Conservation (phyloP, 2,797 vertebrate species). For the Rousettus madagascariensis region DNA sequence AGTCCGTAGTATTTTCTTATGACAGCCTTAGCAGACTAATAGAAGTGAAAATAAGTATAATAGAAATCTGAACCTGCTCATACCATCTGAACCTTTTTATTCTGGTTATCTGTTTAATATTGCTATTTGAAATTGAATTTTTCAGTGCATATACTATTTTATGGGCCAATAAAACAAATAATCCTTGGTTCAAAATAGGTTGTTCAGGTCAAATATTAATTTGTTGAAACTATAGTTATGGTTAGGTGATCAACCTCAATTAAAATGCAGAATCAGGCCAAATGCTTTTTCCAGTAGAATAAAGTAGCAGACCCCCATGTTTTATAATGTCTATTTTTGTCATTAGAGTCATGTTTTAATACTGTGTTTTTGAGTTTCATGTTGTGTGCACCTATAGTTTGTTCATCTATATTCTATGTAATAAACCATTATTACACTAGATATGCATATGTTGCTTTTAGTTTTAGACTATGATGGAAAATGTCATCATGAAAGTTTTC, state of each 20-base stretch:
- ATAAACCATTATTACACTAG: not conserved
- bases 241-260: constrained; percentile 29
- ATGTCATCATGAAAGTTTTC: not conserved
- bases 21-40: not conserved
- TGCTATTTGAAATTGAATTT: not conserved
- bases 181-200: not conserved
- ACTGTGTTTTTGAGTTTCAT: not conserved
- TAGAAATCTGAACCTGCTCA: not conserved
- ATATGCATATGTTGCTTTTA: not conserved
- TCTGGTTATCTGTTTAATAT: not conserved
- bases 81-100: not conserved
- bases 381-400: not conserved
- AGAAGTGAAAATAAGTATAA: not conserved
- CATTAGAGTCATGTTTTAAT: not conserved
- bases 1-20: not conserved
- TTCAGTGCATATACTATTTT: constrained; percentile 9
- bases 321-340: not conserved
- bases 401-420: not conserved
- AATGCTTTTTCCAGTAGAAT: not conserved
- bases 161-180: constrained; percentile 55
- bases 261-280: constrained; percentile 6
- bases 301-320: not conserved
- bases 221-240: not conserved
- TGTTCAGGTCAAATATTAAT: constrained; percentile 4
- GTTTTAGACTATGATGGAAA: not conserved